phyloP scores from a whole-genome alignment of 2,113 vertebrate genomes.

The Egretta garzetta region DNA sequence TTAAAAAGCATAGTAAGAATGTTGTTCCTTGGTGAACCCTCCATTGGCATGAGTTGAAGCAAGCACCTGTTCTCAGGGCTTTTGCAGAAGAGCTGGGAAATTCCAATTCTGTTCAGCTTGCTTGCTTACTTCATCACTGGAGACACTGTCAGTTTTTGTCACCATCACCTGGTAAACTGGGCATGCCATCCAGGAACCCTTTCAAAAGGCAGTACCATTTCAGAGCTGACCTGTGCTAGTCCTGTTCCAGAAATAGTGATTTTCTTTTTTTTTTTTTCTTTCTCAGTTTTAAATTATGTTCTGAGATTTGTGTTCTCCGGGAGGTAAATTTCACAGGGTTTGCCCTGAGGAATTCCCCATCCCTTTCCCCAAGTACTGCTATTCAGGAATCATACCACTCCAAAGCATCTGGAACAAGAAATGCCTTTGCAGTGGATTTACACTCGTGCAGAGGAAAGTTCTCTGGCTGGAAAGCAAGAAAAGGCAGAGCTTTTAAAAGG shows the following conservation, averaged over 20 bases:
- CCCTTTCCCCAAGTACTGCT: not conserved
- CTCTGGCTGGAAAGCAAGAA: not conserved
- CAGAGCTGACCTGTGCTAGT: not conserved
- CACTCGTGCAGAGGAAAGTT: not conserved
- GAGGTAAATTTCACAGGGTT: not conserved
- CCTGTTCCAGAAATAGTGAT: not conserved
- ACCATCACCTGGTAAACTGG: not conserved
- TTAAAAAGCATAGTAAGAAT: not conserved
- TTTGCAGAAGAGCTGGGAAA: conserved; percentile 21
- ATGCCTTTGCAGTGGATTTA: not conserved
- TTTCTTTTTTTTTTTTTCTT: not conserved
- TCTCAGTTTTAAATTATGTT: not conserved
- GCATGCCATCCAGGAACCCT: not conserved
- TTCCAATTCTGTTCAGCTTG: not conserved
- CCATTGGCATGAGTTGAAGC: not conserved
- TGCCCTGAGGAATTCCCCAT: not conserved
- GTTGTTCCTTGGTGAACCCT: conserved; percentile 9
- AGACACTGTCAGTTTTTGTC: not conserved
- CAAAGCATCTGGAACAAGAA: not conserved
- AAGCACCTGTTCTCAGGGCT: conserved; percentile 20
- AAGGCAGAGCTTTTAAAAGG: not conserved
- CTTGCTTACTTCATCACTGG: not conserved
- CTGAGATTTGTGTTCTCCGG: not conserved
- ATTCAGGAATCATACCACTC: not conserved
- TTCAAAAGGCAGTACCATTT: not conserved